Evolutionary conservation across 2,113 vertebrate species (phyloP).

Genomic region (Sarotherodon lohbergeri): DNA sequence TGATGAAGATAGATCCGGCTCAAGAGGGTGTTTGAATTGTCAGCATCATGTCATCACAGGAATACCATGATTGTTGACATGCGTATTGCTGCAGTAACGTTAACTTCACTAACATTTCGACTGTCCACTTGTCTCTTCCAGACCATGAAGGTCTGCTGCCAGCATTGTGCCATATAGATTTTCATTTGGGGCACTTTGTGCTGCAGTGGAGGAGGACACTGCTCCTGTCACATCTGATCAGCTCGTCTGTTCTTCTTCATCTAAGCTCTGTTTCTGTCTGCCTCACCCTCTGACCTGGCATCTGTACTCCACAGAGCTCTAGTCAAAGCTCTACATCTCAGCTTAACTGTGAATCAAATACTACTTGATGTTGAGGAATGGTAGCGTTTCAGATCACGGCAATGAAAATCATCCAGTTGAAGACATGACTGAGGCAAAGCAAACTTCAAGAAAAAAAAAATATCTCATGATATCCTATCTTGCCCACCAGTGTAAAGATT

Average conservation of each 20-base stretch:
- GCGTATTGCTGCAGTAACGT: neutral
- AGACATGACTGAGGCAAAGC: neutral
- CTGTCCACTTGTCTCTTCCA: neutral
- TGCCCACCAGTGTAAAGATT: neutral
- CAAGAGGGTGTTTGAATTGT: neutral
- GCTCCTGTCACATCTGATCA: constrained; percentile 74
- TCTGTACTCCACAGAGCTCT: neutral
- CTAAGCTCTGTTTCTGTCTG: constrained; percentile 16
- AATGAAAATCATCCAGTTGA: neutral
- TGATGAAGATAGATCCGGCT: neutral
- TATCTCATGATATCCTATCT: neutral
- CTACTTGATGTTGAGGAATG: neutral
- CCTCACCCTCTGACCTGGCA: constrained; percentile 7
- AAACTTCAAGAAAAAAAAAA: neutral
- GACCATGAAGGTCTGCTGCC: constrained; percentile 19
- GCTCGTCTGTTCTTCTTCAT: constrained; percentile 63
- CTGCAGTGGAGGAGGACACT: constrained; percentile 59
- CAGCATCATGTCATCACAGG: neutral
- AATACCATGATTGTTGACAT: neutral
- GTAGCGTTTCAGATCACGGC: neutral
- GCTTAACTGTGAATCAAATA: neutral
- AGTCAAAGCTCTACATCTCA: neutral
- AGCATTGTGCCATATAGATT: constrained; percentile 62
- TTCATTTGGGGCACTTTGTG: constrained; percentile 71
- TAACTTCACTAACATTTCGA: neutral